Base-by-base conservation (phyloP, 1,140 invertebrate species). In the Eufriesea mexicana region DNA sequence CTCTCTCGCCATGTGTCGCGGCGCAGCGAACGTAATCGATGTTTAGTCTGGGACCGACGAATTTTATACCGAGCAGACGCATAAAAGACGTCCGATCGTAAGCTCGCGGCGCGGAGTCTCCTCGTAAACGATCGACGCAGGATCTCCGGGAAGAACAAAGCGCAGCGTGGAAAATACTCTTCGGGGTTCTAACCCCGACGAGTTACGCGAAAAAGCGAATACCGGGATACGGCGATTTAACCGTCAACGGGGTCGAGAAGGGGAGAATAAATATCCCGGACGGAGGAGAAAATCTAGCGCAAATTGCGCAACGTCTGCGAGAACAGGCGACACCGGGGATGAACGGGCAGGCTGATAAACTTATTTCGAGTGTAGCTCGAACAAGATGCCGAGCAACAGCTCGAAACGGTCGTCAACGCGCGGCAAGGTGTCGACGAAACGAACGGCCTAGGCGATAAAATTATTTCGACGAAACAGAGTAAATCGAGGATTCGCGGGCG, bases 381-480 rank as follows among this genome's bases (percentile, higher is more conserved):
- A 55, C 49, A 51, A 0, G 61, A 25, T 18, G 59, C 9, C 28
- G 28, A 5, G 64, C 12, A 8, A 59, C 14, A 47, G 9, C 23
- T 62, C 61, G 47, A 72, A 81, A 67, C 72, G 49, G n/a, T 62
- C 59, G 71, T 62, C 71, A 42, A 72, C 70, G 59, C 14, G 42
- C 7, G 61, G 25, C 4, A 86, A 91, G 81, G 88, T 84, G 81
- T 59, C 76, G 42, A 61, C 83, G 86, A 83, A 84, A 88, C 75
- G 78, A 76, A 88, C 79, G 79, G 49, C 79, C 51, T 66, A 59
- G 14, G 71, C 76, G 79, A 89, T 89, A 84, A 89, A 86, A 86
- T 88, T 88, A 88, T 89, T 89, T 88, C 86, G 71, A 79, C 75
- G 72, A 84, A 89, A 89, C 84, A 86, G 81, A 86, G 75, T 62